Conservation (phyloP, 2,888 invertebrate species). For the Mimumesa dahlbomi region DNA sequence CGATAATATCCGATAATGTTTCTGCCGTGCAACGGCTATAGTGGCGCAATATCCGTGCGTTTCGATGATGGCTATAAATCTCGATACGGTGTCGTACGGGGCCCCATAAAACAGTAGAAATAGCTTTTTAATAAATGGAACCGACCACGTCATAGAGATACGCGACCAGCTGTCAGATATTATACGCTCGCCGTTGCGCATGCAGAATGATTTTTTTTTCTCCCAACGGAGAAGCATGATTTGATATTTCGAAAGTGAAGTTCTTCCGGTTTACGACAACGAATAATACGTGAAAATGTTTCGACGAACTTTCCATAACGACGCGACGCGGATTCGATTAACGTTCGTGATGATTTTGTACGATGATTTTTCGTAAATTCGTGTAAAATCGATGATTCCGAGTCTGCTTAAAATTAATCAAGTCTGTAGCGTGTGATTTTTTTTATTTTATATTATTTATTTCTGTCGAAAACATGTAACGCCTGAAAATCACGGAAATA, state of each 20-base stretch:
- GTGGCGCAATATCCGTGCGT: conserved; percentile 23
- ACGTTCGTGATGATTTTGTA: too few species aligned
- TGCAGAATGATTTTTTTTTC: neutral
- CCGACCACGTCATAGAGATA: conserved; percentile 3
- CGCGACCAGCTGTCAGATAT: conserved; percentile 7
- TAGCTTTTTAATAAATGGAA: conserved; percentile 46
- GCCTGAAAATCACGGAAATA: too few species aligned
- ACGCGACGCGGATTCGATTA: neutral
- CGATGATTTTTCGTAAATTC: neutral
- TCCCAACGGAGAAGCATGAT: neutral
- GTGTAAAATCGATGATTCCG: too few species aligned
- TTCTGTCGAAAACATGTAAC: too few species aligned
- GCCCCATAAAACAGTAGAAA: conserved; percentile 33
- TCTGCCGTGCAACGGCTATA: conserved; percentile 8
- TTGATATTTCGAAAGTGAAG: neutral
- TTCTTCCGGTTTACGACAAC: too few species aligned
- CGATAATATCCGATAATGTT: conserved; percentile 26
- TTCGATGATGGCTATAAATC: conserved; percentile 30
- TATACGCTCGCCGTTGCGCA: neutral
- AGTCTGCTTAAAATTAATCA: too few species aligned
- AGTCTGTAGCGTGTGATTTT: too few species aligned
- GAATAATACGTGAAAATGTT: neutral
- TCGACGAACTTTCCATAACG: neutral
- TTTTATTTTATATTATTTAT: too few species aligned
- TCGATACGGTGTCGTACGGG: conserved; percentile 18